Conservation (phyloP, 2,888 invertebrate genomes). For the Caenorhabditis angaria region DNA sequence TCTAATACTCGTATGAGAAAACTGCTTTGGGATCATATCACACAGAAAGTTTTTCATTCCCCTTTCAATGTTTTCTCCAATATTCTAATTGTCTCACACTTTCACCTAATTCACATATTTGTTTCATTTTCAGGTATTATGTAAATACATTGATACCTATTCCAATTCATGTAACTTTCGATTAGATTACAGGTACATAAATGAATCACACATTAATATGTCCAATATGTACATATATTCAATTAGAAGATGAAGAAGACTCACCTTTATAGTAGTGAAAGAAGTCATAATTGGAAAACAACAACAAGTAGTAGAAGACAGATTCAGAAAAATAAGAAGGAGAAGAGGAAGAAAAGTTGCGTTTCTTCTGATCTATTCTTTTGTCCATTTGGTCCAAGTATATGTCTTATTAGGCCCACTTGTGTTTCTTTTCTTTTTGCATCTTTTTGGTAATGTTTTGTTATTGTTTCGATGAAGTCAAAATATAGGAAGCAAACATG, state of each 20-base stretch:
- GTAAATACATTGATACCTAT: neutral
- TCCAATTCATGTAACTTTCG: neutral
- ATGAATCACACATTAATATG: neutral
- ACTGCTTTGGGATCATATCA: too few species aligned
- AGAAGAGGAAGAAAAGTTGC: too few species aligned
- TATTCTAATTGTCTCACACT: too few species aligned
- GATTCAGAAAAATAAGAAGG: neutral
- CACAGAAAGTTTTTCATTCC: too few species aligned
- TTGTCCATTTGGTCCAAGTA: constrained; percentile 8
- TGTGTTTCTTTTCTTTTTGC: neutral
- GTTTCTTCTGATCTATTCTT: neutral
- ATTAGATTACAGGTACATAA: constrained; percentile 1
- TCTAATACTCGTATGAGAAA: too few species aligned
- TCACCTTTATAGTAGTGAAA: neutral
- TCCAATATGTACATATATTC: neutral
- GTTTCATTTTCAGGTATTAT: neutral
- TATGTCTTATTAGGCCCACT: constrained; percentile 14
- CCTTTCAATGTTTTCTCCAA: too few species aligned
- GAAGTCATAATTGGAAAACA: constrained; percentile 4
- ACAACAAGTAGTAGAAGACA: neutral
- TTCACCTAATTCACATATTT: too few species aligned
- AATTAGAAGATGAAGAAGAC: neutral
- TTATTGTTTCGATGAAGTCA: neutral
- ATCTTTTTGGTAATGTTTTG: neutral
- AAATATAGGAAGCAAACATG: neutral